phyloP scores from a whole-genome alignment of 2,888 invertebrate genomes.

The Lepidochrysops patricia region DNA sequence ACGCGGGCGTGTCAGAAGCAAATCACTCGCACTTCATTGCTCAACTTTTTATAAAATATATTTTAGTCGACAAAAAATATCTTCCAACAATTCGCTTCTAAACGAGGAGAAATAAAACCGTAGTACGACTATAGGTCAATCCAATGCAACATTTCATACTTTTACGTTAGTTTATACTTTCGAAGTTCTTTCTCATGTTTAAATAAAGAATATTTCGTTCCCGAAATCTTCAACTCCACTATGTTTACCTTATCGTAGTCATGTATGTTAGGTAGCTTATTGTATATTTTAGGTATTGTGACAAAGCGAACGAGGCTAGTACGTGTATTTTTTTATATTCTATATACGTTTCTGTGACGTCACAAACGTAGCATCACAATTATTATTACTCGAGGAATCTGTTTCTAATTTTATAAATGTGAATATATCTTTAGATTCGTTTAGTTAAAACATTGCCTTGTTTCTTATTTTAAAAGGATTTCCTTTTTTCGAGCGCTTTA shows the following conservation, averaged over 20 bases:
- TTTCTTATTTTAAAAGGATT: neutral
- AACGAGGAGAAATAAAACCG: too few relatives aligned
- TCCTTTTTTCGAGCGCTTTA: neutral
- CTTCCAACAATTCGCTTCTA: too few relatives aligned
- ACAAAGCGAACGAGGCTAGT: slow-evolving; percentile 67
- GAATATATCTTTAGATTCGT: neutral
- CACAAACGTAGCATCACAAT: slow-evolving; percentile 3
- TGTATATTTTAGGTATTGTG: slow-evolving; percentile 49
- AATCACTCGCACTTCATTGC: neutral
- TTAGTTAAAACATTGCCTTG: neutral
- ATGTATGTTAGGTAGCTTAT: slow-evolving; percentile 43
- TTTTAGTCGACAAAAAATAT: too few relatives aligned
- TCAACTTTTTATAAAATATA: too few relatives aligned
- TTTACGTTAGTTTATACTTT: neutral
- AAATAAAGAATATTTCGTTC: too few relatives aligned
- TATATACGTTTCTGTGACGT: slow-evolving; percentile 12
- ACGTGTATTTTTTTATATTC: slow-evolving; percentile 6
- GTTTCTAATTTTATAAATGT: neutral
- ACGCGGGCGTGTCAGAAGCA: neutral
- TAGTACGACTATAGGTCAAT: too few relatives aligned
- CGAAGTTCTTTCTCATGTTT: neutral
- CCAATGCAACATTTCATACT: neutral
- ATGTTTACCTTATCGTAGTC: slow-evolving; percentile 67
- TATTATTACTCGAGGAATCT: neutral
- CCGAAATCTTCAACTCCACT: neutral